Evolutionary conservation across 1,140 invertebrate genomes (phyloP), one percentile per base, ranked within the genome.

Genomic region (Charaxes varanes): DNA sequence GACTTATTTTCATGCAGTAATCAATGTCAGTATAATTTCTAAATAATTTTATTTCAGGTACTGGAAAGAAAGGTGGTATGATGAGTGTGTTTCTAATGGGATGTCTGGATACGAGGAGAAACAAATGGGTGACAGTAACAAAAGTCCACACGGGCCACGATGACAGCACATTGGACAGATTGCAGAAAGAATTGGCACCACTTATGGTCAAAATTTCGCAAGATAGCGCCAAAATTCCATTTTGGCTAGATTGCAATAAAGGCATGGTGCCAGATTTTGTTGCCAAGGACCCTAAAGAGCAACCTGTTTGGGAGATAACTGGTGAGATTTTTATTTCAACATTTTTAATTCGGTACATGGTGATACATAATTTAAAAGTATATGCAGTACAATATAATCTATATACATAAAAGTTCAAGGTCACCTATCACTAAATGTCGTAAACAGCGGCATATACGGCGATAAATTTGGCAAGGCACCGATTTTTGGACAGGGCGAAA

Each of bases 51-150:
- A 41, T 48, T 71, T 21, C 51, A 85, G 83, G 83, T 14, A 95
- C 94, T 12, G 96, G 95, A 1, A 92, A 93, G 59, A 97, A 97
- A 87, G 95, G 95, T 44, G 95, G 95, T 2, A 92, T 97, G 79
- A 93, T 96, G 88, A 97, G 95, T 7, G 89, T 96, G 22, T 97
- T 97, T 69, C 83, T 98, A 6, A 96, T 97, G 94, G 95, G 96
- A 0, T 95, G 93, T 60, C 91, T 91, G 43, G 91, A 97, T 71
- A 83, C 84, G 13, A 65, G 65, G 0, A 87, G 73, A n/a, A 83
- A 90, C 22, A 81, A 87, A 15, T 97, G 93, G 91, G 89, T 93
- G 33, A 97, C 95, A 0, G 95, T 97, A 0, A 96, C 93, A 0
- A 95, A 95, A 86, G 92, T 95, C 3, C 91, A 95, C 71, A 89